phyloP scores from a whole-genome alignment of 2,888 invertebrate genomes.

The Phortica okadai region DNA sequence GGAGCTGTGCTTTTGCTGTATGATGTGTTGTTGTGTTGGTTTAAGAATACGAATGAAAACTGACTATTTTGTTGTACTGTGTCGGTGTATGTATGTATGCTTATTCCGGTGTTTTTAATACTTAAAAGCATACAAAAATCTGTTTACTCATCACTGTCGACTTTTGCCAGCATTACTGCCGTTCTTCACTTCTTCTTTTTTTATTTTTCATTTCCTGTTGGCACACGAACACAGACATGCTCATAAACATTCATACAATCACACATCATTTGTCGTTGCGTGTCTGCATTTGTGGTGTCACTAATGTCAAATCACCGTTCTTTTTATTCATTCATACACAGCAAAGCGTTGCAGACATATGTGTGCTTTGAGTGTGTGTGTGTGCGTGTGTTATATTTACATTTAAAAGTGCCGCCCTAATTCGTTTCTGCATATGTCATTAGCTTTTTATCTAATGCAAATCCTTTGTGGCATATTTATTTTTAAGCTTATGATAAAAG shows the following conservation, averaged over 20 bases:
- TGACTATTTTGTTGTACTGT: slow-evolving; percentile 2
- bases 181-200: background rate
- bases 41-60: background rate
- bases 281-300: slow-evolving; percentile 24
- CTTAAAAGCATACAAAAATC: slow-evolving; percentile 24
- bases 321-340: slow-evolving; percentile 5
- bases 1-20: background rate
- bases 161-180: slow-evolving; percentile 10
- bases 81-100: slow-evolving; percentile 6
- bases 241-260: background rate
- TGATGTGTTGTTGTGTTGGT: background rate
- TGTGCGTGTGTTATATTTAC: background rate
- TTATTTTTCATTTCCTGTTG: background rate
- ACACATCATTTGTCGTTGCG: slow-evolving; percentile 3
- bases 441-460: slow-evolving; percentile 55
- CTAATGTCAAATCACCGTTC: slow-evolving; percentile 31
- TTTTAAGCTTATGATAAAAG: slow-evolving; percentile 20
- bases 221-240: background rate
- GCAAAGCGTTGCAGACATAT: background rate
- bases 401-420: background rate
- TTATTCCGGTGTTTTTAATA: slow-evolving; percentile 21
- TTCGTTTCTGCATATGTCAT: slow-evolving; percentile 16
- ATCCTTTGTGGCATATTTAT: slow-evolving; percentile 52
- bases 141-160: slow-evolving; percentile 22
- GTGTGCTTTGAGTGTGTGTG: background rate